Percentiles rank a stretch among this genome's conserved stretches.
Evolutionary conservation across 1,140 invertebrate species (phyloP).

Genomic region (Habropoda laboriosa): DNA sequence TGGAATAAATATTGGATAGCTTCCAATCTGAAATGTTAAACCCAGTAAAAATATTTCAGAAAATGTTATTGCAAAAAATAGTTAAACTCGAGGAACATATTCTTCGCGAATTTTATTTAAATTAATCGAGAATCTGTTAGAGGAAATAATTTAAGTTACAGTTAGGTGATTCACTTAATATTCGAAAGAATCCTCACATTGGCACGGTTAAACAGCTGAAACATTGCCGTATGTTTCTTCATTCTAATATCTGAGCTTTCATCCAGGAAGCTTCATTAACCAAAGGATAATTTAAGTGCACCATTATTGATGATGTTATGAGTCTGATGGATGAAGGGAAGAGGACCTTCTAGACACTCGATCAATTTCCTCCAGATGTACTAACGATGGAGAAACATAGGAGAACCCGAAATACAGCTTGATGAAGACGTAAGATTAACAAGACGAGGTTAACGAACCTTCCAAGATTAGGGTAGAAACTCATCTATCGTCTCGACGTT

Average conservation of each 20-base stretch:
- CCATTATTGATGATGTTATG: not conserved
- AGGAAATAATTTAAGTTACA: too few species aligned
- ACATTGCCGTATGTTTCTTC: not conserved
- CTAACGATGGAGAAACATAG: not conserved
- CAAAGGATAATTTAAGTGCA: not conserved
- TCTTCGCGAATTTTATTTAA: too few species aligned
- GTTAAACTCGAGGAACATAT: too few species aligned
- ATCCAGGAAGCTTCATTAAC: not conserved
- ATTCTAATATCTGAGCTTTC: not conserved
- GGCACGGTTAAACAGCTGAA: too few species aligned
- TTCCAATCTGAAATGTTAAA: too few species aligned
- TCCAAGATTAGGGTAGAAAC: not conserved
- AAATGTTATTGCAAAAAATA: too few species aligned
- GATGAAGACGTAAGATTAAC: not conserved
- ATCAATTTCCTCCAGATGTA: not conserved
- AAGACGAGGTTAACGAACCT: not conserved
- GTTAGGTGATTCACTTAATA: too few species aligned
- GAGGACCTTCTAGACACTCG: not conserved
- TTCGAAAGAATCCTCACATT: too few species aligned
- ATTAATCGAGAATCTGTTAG: too few species aligned
- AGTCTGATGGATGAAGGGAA: not conserved
- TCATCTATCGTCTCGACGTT: too few species aligned
- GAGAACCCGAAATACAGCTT: not conserved
- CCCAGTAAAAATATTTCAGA: too few species aligned
- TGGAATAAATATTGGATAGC: too few species aligned